These are phyloP conservation scores for Periophthalmus modestus DNA, from an alignment of 2,113 vertebrate species.

Conservation along the genomic window DNA sequence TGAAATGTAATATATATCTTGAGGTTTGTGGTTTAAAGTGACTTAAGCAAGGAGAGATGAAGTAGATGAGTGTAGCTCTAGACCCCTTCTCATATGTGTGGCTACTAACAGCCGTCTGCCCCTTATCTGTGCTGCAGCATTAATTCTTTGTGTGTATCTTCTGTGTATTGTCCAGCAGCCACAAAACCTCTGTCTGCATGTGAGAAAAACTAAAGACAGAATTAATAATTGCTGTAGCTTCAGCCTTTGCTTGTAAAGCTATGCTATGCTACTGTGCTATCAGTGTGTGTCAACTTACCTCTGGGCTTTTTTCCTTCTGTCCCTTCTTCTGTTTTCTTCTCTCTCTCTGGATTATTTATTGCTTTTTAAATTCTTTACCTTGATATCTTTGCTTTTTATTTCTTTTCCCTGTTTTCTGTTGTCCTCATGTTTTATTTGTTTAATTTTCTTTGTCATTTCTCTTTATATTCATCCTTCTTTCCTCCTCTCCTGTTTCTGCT, in stretches of 20 bases:
- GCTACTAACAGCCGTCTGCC: conserved; percentile 33
- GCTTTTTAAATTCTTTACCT: conserved; percentile 35
- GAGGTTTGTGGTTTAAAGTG: conserved; percentile 10
- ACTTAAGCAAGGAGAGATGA: conserved; percentile 1
- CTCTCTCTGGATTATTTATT: conserved; percentile 30
- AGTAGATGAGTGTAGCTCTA: neutral
- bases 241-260: conserved; percentile 45
- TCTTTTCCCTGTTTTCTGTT: conserved; percentile 7
- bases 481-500: conserved; percentile 34
- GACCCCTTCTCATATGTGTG: neutral
- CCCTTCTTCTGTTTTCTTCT: conserved; percentile 35
- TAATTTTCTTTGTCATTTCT: neutral
- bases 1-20: conserved; percentile 9
- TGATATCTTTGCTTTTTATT: conserved; percentile 17
- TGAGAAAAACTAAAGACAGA: conserved; percentile 2
- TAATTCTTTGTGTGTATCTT: conserved; percentile 37
- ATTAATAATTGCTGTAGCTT: conserved; percentile 31
- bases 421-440: conserved; percentile 10
- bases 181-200: conserved; percentile 25
- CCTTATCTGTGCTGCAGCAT: conserved; percentile 19
- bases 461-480: neutral
- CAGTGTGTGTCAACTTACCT: conserved; percentile 65
- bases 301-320: conserved; percentile 58
- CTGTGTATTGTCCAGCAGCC: conserved; percentile 25
- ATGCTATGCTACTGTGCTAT: conserved; percentile 45